Evolutionary conservation across 2,113 vertebrate genomes (phyloP), one percentile per base, ranked within the genome.

Genomic region (Tonatia bakeri): DNA sequence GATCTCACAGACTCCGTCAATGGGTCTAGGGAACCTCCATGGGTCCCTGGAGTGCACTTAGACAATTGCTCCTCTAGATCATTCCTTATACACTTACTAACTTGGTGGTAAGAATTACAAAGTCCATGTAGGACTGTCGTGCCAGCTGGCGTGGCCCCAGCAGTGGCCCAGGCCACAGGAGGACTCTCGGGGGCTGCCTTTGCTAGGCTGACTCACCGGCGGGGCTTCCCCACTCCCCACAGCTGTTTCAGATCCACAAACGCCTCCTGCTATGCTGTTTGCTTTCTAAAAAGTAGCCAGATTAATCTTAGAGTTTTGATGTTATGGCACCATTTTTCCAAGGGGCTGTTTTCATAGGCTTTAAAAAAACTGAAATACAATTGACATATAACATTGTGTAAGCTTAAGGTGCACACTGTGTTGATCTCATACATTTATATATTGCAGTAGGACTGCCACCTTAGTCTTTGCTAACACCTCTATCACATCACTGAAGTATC

Each of bases 101-200:
- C 67, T 61, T 56, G 84, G 64, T 64, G n/a, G 36, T 16, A 59
- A 64, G 86, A 52, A 65, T 76, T 24, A 65, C 69, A 86, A 87
- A 3, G 4, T 61, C 26, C 26, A 12, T 28, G 24, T 43, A 3
- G 52, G 24, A 36, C n/a, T 26, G 26, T 33, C n/a, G 1, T 20
- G 61, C 3, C 4, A 16, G 12, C 43, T 10, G 26, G 26, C 6
- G 9, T 40, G 17, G 3, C 15, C 33, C 61, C 2, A 1, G 12
- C 5, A 3, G 75, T 3, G 31, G 70, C 31, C 40, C 15, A 2
- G 33, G 70, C 20, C n/a, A 61, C 33, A 4, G 91, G 38, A 7
- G 54, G 47, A 1, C 20, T 16, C 52, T 59, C 22, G 13, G 83
- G 26, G 26, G 20, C 17, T 64, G 17, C 28, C 17, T 2, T 76